A percentile compares a stretch with the other conserved stretches of the same genome.
Conservation (phyloP, 2,888 invertebrate genomes). For the Euplagia quadripunctaria region DNA sequence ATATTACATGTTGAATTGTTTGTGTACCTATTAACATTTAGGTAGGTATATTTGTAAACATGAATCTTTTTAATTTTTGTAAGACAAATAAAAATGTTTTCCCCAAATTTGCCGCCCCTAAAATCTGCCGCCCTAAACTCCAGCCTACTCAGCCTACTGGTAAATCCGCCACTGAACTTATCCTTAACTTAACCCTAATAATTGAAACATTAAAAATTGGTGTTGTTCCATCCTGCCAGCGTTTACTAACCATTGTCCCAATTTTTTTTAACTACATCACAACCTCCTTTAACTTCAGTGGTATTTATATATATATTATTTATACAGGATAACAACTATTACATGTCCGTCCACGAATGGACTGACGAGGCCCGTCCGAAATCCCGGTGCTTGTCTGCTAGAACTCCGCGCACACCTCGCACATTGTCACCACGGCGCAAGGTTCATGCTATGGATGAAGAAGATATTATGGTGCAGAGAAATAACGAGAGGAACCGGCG, state of each 20-base stretch:
- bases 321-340: conserved; percentile 74
- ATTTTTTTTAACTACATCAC: background rate
- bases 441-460: conserved; percentile 56
- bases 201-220: too few relatives aligned
- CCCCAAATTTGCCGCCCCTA: too few relatives aligned
- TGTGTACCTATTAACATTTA: too few relatives aligned
- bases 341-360: conserved; percentile 76
- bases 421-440: conserved; percentile 67
- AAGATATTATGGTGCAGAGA: conserved; percentile 63
- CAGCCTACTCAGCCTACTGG: too few relatives aligned
- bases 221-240: background rate
- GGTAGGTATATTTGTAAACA: too few relatives aligned
- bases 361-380: conserved; percentile 71
- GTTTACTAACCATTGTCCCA: too few relatives aligned
- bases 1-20: too few relatives aligned
- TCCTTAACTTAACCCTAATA: too few relatives aligned
- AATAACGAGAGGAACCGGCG: conserved; percentile 75
- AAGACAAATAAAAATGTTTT: too few relatives aligned
- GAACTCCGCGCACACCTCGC: conserved; percentile 69
- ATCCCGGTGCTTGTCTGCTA: conserved; percentile 77
- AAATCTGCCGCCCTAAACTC: too few relatives aligned
- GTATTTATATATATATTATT: conserved; percentile 26
- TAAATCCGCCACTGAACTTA: too few relatives aligned
- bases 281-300: background rate
- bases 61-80: too few relatives aligned